These are phyloP conservation scores for Conops quadrifasciatus DNA, from an alignment of 2,888 invertebrate genomes.

Conservation along the genomic window DNA sequence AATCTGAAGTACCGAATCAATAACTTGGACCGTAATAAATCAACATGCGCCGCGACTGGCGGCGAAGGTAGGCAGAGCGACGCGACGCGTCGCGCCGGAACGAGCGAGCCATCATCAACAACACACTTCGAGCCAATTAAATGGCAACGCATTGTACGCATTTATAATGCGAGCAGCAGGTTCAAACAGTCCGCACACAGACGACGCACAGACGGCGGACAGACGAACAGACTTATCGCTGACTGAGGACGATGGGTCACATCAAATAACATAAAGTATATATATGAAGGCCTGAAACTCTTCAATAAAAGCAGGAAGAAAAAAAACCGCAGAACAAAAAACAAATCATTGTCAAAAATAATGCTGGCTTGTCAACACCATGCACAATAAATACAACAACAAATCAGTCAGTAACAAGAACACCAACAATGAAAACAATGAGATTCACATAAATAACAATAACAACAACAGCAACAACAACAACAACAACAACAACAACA, in stretches of 20 bases:
- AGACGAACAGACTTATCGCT: slow-evolving; percentile 2
- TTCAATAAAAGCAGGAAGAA: no score
- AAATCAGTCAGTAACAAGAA: not conserved
- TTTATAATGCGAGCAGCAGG: slow-evolving; percentile 2
- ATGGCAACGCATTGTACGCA: slow-evolving; percentile 9
- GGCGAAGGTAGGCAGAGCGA: not conserved
- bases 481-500: not conserved
- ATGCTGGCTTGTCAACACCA: no score
- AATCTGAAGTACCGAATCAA: slow-evolving; percentile 24
- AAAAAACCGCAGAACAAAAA: not conserved
- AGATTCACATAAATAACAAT: not conserved
- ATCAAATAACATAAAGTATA: slow-evolving; percentile 10
- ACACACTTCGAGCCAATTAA: slow-evolving; percentile 34
- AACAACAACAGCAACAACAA: not conserved
- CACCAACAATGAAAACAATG: no score
- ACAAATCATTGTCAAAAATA: not conserved
- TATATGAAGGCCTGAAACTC: no score
- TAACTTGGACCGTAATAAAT: slow-evolving; percentile 8
- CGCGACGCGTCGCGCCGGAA: not conserved
- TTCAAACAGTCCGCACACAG: no score
- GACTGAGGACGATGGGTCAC: slow-evolving; percentile 29
- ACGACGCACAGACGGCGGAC: not conserved
- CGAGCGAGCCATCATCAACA: slow-evolving; percentile 16
- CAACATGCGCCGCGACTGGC: not conserved
- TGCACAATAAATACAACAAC: not conserved